phyloP scores from a whole-genome alignment of 2,113 vertebrate species.

The Nothoprocta perdicaria region DNA sequence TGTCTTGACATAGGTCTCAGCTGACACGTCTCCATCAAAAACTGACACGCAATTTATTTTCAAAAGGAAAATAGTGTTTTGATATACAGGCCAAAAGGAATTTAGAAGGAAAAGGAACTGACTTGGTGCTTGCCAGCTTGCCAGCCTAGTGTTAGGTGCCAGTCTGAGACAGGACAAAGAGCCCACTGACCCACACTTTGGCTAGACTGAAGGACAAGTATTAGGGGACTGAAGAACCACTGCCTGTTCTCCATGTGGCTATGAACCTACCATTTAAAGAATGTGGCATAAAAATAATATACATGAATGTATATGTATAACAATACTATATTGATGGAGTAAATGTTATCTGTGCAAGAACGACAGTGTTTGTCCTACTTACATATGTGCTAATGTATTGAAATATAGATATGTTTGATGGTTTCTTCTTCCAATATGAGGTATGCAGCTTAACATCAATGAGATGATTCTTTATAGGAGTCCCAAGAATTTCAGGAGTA shows the following conservation, averaged over 20 bases:
- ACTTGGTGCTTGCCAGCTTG: background rate
- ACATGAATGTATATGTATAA: no score
- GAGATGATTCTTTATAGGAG: background rate
- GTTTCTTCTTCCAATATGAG: background rate
- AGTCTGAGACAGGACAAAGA: background rate
- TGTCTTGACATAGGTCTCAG: background rate
- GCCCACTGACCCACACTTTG: no score
- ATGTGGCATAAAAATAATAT: no score
- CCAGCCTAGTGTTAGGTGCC: background rate
- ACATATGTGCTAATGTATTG: background rate
- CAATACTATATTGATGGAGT: background rate
- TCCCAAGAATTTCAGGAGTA: background rate
- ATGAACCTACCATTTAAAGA: background rate
- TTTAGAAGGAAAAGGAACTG: background rate
- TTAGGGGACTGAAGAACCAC: background rate
- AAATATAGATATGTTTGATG: background rate
- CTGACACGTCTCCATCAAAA: background rate
- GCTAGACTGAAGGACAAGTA: background rate
- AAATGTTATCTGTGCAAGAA: conserved; percentile 15
- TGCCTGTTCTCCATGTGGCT: background rate
- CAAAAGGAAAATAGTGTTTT: background rate
- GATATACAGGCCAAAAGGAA: background rate
- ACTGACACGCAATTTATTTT: background rate
- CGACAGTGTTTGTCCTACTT: background rate
- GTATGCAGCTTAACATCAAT: background rate